A percentile compares a stretch with the other conserved stretches of the same genome.
These are phyloP conservation scores for Nyctereutes procyonoides DNA, from an alignment of 2,113 vertebrate genomes.

Conservation along the genomic window DNA sequence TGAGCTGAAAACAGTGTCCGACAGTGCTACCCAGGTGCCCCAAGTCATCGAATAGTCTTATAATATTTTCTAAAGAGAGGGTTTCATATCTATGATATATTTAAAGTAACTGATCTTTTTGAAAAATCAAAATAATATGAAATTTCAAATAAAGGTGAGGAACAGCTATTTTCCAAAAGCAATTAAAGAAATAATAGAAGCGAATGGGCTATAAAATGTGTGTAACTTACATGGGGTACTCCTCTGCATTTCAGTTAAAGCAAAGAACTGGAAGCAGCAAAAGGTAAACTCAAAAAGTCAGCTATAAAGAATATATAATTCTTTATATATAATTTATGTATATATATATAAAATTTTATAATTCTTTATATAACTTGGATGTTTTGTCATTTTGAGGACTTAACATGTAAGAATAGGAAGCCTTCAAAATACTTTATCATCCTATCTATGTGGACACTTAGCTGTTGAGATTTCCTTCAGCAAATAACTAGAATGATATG, in stretches of 20 bases:
- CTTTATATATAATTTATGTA: no score
- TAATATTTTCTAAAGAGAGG: neutral
- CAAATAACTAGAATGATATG: neutral
- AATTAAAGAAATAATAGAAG: neutral
- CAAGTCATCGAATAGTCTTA: neutral
- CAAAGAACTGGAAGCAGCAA: neutral
- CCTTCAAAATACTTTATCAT: neutral
- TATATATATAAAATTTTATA: no score
- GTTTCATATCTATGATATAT: neutral
- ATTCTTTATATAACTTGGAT: neutral
- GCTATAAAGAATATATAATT: neutral
- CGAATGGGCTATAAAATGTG: neutral
- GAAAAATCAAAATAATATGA: neutral
- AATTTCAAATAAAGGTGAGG: neutral
- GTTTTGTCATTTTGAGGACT: neutral
- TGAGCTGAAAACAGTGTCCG: no score
- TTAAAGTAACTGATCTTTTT: neutral
- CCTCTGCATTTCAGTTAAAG: neutral
- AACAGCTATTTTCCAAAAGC: neutral
- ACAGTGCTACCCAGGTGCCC: no score
- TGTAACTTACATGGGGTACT: fast-evolving
- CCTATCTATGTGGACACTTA: neutral
- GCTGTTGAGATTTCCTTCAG: neutral
- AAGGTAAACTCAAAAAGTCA: neutral
- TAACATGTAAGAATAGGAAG: neutral